These are phyloP conservation scores for Cettia cetti DNA, from an alignment of 2,113 vertebrate species.

Conservation along the genomic window DNA sequence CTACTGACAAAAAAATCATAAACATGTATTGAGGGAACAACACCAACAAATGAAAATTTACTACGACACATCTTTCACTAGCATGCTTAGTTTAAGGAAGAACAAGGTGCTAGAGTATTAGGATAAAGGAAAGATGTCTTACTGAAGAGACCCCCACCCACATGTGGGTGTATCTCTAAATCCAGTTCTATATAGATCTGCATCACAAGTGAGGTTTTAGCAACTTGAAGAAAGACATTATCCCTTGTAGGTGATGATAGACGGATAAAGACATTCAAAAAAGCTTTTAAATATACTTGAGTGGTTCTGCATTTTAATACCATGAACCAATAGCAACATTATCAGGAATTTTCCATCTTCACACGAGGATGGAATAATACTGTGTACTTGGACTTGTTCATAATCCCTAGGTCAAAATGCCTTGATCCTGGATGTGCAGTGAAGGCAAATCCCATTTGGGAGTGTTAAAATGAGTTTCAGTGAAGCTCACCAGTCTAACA, in stretches of 20 bases:
- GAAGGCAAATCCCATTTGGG: background rate
- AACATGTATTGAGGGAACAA: background rate
- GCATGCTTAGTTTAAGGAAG: background rate
- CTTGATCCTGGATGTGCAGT: background rate
- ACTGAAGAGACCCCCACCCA: background rate
- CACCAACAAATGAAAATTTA: background rate
- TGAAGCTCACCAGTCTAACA: background rate
- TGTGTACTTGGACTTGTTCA: background rate
- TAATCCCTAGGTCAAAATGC: constrained; percentile 7
- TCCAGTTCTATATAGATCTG: background rate
- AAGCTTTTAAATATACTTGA: background rate
- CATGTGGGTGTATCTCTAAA: background rate
- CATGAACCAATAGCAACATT: background rate
- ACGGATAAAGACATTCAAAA: background rate
- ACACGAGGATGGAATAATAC: background rate
- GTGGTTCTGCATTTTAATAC: background rate
- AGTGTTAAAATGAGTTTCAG: background rate
- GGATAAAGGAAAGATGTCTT: background rate
- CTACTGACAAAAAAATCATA: background rate
- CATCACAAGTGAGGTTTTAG: background rate
- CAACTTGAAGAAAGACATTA: background rate
- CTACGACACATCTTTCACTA: background rate
- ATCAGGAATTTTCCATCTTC: background rate
- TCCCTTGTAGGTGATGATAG: background rate
- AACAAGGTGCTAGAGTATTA: background rate